phyloP scores from a whole-genome alignment of 1,140 invertebrate species.

The Bombyx mandarina region DNA sequence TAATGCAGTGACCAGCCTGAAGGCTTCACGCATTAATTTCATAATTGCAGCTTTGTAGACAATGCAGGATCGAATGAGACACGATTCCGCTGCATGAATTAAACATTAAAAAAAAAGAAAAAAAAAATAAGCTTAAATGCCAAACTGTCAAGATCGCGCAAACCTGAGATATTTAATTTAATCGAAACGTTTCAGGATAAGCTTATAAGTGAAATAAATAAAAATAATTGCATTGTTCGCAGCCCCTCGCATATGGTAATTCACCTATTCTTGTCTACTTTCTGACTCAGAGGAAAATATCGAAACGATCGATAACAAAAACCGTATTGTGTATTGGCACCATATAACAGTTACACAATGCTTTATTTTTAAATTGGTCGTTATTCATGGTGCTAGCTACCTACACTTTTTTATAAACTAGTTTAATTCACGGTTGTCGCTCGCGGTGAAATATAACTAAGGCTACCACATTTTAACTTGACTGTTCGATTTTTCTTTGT shows the following conservation, averaged over 20 bases:
- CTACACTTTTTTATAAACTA: no score
- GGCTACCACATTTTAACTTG: no score
- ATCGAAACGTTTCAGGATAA: conserved; percentile 29
- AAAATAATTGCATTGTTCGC: conserved; percentile 32
- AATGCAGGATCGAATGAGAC: conserved; percentile 51
- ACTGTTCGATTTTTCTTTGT: no score
- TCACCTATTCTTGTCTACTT: conserved; percentile 12
- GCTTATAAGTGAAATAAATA: conserved; percentile 30
- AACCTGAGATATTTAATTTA: conserved; percentile 33
- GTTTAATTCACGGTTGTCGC: no score
- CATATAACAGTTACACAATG: no score
- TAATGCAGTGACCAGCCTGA: conserved; percentile 52
- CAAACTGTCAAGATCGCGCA: conserved; percentile 27
- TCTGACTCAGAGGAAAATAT: no score
- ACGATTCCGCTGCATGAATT: conserved; percentile 43
- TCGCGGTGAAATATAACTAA: no score
- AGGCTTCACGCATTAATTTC: conserved; percentile 56
- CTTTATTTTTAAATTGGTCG: no score
- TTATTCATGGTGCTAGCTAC: no score
- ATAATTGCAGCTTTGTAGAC: conserved; percentile 60
- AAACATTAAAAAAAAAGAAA: conserved; percentile 24
- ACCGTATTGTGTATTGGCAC: no score
- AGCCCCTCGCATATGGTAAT: conserved; percentile 15
- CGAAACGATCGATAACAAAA: no score
- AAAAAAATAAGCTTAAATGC: background rate